Conservation (phyloP, 2,888 invertebrate species). For the Allygus modestus region DNA sequence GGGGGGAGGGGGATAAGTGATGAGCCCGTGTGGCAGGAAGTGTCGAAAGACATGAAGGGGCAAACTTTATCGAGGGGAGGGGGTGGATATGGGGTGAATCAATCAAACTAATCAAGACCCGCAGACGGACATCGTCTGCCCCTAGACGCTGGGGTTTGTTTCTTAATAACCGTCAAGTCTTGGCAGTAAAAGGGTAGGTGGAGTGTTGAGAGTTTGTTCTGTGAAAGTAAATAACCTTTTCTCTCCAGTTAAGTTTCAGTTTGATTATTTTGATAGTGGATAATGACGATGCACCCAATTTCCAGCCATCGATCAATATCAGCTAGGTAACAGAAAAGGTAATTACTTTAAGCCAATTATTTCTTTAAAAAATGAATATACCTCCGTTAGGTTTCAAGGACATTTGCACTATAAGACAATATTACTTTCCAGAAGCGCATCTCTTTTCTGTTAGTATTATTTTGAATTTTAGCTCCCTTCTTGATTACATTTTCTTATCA, state of each 20-base stretch:
- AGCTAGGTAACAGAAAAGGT: too few species aligned
- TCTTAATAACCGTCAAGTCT: slow-evolving; percentile 15
- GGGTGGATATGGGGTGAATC: slow-evolving; percentile 34
- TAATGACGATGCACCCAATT: too few species aligned
- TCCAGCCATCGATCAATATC: too few species aligned
- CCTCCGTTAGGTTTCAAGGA: too few species aligned
- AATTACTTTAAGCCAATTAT: too few species aligned
- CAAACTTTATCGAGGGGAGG: slow-evolving; percentile 16
- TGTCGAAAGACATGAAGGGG: slow-evolving; percentile 26
- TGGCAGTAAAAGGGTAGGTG: neutral
- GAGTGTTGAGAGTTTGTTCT: neutral
- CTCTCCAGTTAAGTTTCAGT: neutral
- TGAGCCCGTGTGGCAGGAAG: slow-evolving; percentile 41
- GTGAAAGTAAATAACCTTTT: neutral
- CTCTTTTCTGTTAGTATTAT: too few species aligned
- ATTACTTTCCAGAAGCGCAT: too few species aligned
- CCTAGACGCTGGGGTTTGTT: neutral
- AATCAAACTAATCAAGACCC: slow-evolving; percentile 38
- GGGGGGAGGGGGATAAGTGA: slow-evolving; percentile 1
- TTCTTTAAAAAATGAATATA: too few species aligned
- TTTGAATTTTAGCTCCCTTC: too few species aligned
- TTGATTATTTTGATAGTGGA: too few species aligned
- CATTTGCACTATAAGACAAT: too few species aligned
- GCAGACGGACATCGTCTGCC: neutral
- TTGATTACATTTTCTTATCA: too few species aligned